These are phyloP conservation scores for Drosophila nigrodunni DNA, from an alignment of 1,140 invertebrate species.

Conservation along the genomic window DNA sequence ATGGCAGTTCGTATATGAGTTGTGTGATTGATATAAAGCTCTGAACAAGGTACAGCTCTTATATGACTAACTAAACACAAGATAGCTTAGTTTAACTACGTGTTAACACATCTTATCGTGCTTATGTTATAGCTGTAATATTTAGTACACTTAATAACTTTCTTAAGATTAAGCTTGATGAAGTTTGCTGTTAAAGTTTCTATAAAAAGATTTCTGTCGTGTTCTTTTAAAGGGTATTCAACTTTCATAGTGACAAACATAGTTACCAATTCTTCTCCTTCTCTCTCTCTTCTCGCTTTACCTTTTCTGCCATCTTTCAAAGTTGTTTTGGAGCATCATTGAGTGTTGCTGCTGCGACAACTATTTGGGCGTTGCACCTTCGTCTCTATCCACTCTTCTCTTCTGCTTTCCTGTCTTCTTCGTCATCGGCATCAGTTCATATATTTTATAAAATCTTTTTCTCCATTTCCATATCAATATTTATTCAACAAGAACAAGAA, in stretches of 20 bases:
- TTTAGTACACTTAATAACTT: not conserved
- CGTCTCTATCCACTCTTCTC: not conserved
- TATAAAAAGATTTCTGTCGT: not conserved
- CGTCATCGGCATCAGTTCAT: conserved; percentile 14
- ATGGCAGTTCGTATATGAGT: not conserved
- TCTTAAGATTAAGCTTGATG: not conserved
- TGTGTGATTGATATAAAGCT: not conserved
- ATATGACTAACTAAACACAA: not conserved
- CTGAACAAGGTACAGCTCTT: not conserved
- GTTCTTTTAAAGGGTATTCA: conserved; percentile 10
- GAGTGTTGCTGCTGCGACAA: conserved; percentile 34
- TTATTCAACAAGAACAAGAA: conserved; percentile 38
- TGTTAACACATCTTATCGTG: conserved; percentile 2
- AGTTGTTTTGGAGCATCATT: conserved; percentile 16
- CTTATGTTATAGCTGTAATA: not conserved
- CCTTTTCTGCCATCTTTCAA: not conserved
- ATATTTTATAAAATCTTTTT: conserved; percentile 26
- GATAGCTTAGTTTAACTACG: conserved; percentile 1
- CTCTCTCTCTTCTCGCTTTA: not conserved
- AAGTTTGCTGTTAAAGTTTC: too few species aligned
- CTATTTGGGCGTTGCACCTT: conserved; percentile 59
- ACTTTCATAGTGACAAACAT: not conserved
- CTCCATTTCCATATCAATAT: conserved; percentile 59
- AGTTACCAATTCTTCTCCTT: not conserved
- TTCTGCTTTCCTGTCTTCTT: conserved; percentile 17